Evolutionary conservation across 2,888 invertebrate species (phyloP).

Genomic region (Ennomos fuscantarius): DNA sequence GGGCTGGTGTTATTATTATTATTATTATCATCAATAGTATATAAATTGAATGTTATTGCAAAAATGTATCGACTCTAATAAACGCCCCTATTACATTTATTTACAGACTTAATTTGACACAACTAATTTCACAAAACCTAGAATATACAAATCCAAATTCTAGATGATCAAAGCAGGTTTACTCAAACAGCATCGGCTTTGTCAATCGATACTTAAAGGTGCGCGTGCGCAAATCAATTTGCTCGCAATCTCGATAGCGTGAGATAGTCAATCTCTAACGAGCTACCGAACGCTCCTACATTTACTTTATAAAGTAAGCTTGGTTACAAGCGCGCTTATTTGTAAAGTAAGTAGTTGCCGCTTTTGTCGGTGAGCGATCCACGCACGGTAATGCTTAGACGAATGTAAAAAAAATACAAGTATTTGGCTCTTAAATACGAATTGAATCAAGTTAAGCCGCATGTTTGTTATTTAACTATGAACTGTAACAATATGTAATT

Average conservation of each 20-base stretch:
- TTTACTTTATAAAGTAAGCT: constrained; percentile 40
- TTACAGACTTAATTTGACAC: neutral
- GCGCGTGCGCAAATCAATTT: constrained; percentile 76
- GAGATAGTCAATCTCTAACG: constrained; percentile 66
- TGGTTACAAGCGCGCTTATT: constrained; percentile 26
- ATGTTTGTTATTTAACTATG: too few species aligned
- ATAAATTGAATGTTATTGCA: too few species aligned
- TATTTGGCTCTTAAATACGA: too few species aligned
- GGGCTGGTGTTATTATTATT: too few species aligned
- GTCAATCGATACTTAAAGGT: constrained; percentile 61
- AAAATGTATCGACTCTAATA: too few species aligned
- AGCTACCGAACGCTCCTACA: constrained; percentile 55
- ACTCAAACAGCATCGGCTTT: constrained; percentile 63
- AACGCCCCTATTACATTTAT: too few species aligned
- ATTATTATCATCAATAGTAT: too few species aligned
- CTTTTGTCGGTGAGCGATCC: constrained; percentile 29
- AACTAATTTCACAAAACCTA: constrained; percentile 21
- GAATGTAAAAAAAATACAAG: too few species aligned
- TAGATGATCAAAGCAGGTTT: constrained; percentile 30
- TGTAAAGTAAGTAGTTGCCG: constrained; percentile 24
- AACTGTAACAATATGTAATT: too few species aligned
- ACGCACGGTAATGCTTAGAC: constrained; percentile 8
- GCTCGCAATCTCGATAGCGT: constrained; percentile 66
- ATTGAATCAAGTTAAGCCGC: too few species aligned
- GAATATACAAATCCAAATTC: constrained; percentile 4